A percentile compares a stretch with the other conserved stretches of the same genome.
Evolutionary conservation across 2,113 vertebrate species (phyloP).

Genomic region (Scatophagus argus): DNA sequence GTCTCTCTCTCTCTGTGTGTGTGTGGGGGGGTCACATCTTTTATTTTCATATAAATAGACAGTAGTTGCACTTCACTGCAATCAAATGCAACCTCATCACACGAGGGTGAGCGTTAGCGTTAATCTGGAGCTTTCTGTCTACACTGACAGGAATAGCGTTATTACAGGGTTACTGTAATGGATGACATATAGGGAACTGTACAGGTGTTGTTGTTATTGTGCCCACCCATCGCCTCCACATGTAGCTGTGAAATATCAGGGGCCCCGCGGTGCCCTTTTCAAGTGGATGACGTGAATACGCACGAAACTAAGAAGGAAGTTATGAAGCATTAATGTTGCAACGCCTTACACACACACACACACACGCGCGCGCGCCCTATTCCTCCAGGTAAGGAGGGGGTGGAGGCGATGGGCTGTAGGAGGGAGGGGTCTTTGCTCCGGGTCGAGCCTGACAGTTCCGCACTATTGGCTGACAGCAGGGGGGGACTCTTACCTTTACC

Average conservation of each 20-base stretch:
- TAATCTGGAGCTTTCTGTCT: not conserved
- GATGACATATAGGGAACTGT: not conserved
- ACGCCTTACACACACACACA: not conserved
- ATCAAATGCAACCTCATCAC: not conserved
- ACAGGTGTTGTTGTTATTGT: constrained; percentile 15
- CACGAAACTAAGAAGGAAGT: constrained; percentile 24
- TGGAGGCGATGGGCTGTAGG: not conserved
- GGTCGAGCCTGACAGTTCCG: constrained; percentile 29
- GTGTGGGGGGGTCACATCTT: not conserved
- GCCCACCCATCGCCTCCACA: not conserved
- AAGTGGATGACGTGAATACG: not conserved
- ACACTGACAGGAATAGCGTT: not conserved
- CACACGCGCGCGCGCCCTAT: not conserved
- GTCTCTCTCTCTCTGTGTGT: too few species aligned
- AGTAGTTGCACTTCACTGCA: not conserved
- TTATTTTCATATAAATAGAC: not conserved
- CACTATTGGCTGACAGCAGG: constrained; percentile 61
- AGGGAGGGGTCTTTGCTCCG: constrained; percentile 55
- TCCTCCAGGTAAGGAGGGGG: constrained; percentile 52
- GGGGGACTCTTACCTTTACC: constrained; percentile 73
- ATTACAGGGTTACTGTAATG: not conserved
- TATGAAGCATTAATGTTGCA: constrained; percentile 42
- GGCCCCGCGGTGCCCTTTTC: constrained; percentile 11
- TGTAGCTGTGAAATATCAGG: not conserved
- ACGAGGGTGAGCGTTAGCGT: too few species aligned